These are phyloP conservation scores for Aphelocoma californica DNA, from an alignment of 2,797 vertebrate genomes.

Conservation along the genomic window DNA sequence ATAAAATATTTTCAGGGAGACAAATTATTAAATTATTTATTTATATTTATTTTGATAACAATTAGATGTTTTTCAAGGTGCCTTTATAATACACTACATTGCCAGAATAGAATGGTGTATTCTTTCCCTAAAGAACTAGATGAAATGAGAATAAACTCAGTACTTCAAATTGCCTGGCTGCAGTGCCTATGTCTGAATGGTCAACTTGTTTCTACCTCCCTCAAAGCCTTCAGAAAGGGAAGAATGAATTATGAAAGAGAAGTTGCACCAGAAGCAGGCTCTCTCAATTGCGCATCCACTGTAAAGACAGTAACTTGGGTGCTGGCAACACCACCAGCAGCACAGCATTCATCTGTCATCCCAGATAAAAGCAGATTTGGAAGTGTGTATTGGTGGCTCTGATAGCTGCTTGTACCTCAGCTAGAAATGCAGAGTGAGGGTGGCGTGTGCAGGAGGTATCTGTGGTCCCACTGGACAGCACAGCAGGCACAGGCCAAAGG, in stretches of 20 bases:
- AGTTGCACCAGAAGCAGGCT: not conserved
- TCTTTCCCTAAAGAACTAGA: not conserved
- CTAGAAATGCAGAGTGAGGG: not conserved
- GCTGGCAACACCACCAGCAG: not conserved
- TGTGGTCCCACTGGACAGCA: not conserved
- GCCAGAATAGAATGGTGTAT: not conserved
- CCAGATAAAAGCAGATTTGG: not conserved
- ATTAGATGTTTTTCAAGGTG: not conserved
- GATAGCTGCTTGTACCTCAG: accelerated
- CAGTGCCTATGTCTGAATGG: not conserved
- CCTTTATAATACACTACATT: not conserved
- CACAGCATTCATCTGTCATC: not conserved
- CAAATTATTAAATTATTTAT: not conserved
- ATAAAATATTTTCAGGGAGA: not conserved
- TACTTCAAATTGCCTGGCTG: not conserved
- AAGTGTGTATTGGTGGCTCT: not conserved
- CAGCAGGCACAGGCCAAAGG: not conserved
- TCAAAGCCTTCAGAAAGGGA: not conserved
- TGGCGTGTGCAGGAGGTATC: not conserved
- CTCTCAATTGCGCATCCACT: not conserved
- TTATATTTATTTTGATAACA: not conserved
- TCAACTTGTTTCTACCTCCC: not conserved
- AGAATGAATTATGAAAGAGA: not conserved
- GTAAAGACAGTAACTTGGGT: not conserved
- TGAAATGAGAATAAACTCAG: not conserved